Conservation (phyloP, 2,888 invertebrate species). For the Mesochorus sp. region DNA sequence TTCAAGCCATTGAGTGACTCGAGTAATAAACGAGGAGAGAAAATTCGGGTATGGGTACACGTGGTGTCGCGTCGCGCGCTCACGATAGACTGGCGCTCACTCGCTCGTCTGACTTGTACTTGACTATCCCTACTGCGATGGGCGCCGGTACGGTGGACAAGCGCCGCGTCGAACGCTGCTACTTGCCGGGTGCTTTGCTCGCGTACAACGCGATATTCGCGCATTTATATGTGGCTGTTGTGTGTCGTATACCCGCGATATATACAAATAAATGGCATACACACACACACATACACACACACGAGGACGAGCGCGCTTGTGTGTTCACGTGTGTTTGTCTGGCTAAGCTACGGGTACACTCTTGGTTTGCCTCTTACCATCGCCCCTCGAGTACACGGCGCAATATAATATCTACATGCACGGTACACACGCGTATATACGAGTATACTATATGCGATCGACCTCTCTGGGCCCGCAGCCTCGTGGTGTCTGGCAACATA, state of each 20-base stretch:
- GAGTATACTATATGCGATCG: background rate
- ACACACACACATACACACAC: no score
- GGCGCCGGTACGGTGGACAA: constrained; percentile 47
- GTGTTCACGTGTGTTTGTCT: no score
- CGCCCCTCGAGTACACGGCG: no score
- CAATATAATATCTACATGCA: background rate
- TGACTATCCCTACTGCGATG: constrained; percentile 78
- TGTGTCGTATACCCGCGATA: no score
- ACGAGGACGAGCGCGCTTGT: no score
- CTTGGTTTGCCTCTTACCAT: constrained; percentile 56
- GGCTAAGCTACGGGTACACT: constrained; percentile 7
- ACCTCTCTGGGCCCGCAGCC: constrained; percentile 14
- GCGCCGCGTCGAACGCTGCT: constrained; percentile 26
- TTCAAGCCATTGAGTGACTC: background rate
- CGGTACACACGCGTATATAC: background rate
- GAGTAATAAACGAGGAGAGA: background rate
- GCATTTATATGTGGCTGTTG: background rate
- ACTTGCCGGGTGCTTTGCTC: constrained; percentile 9
- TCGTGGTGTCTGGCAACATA: constrained; percentile 50
- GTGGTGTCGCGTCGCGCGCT: constrained; percentile 77
- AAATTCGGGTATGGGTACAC: constrained; percentile 59
- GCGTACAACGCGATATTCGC: constrained; percentile 21
- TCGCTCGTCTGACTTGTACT: constrained; percentile 78
- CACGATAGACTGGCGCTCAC: constrained; percentile 78
- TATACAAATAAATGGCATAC: no score